phyloP scores from a whole-genome alignment of 2,888 invertebrate genomes.

The Brachyopa scutellaris region DNA sequence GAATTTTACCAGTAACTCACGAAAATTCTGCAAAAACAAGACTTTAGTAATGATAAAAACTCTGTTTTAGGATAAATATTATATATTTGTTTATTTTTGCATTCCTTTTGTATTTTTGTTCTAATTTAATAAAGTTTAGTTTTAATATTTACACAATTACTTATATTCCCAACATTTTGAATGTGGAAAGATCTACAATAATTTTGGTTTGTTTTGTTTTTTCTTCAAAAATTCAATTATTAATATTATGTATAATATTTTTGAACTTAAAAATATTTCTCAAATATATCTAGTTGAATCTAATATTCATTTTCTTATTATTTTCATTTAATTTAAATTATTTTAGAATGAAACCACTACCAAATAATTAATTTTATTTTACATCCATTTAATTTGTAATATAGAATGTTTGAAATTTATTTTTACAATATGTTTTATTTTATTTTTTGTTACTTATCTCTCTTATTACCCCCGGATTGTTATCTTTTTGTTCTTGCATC shows the following conservation, averaged over 20 bases:
- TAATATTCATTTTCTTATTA: conserved; percentile 63
- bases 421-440: conserved; percentile 60
- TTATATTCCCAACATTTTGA: conserved; percentile 65
- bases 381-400: conserved; percentile 70
- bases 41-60: not conserved
- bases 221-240: conserved; percentile 57
- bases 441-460: conserved; percentile 72
- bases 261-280: conserved; percentile 62
- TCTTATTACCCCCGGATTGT: conserved; percentile 45
- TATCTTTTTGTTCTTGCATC: conserved; percentile 53
- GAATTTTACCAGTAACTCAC: too few species aligned
- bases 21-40: too few species aligned
- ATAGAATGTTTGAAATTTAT: conserved; percentile 59
- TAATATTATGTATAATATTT: conserved; percentile 41
- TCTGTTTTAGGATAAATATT: conserved; percentile 66
- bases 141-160: conserved; percentile 68
- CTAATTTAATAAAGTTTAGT: conserved; percentile 46
- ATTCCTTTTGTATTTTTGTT: conserved; percentile 47
- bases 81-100: conserved; percentile 69
- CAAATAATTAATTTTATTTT: conserved; percentile 73
- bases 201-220: conserved; percentile 36
- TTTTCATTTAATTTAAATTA: conserved; percentile 42
- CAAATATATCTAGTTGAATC: conserved; percentile 57
- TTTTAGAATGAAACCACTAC: conserved; percentile 70
- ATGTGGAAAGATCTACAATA: conserved; percentile 57